Conservation (phyloP, 2,113 vertebrate genomes). For the Athene noctua region DNA sequence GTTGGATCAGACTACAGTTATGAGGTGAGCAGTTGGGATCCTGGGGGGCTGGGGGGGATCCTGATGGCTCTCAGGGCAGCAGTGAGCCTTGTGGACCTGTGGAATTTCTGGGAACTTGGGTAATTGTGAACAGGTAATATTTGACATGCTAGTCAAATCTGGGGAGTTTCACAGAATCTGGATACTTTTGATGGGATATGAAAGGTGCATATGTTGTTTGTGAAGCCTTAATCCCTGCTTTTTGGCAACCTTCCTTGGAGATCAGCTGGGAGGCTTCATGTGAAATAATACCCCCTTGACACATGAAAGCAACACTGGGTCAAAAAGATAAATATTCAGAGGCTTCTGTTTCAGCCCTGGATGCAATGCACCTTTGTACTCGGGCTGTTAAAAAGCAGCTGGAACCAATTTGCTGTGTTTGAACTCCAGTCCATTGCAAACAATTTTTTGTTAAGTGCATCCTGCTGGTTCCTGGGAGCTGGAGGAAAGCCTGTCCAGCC, state of each 20-base stretch:
- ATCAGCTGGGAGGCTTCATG: not conserved
- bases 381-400: not conserved
- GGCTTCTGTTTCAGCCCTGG: not conserved
- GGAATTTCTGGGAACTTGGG: not conserved
- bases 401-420: not conserved
- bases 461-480: not conserved
- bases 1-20: slow-evolving; percentile 71
- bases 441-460: not conserved
- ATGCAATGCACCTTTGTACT: not conserved
- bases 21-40: slow-evolving; percentile 72
- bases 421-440: not conserved
- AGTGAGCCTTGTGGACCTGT: not conserved
- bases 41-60: not conserved
- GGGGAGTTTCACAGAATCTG: not conserved
- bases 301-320: not conserved
- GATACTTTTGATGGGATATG: not conserved
- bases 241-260: not conserved
- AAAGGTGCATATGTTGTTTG: not conserved
- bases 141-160: accelerated
- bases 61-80: not conserved
- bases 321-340: not conserved
- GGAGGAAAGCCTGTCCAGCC: accelerated
- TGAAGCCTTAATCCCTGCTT: not conserved
- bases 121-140: not conserved
- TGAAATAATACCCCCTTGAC: not conserved